Evolutionary conservation across 2,113 vertebrate genomes (phyloP).

Genomic region (Chrysochloris asiatica): DNA sequence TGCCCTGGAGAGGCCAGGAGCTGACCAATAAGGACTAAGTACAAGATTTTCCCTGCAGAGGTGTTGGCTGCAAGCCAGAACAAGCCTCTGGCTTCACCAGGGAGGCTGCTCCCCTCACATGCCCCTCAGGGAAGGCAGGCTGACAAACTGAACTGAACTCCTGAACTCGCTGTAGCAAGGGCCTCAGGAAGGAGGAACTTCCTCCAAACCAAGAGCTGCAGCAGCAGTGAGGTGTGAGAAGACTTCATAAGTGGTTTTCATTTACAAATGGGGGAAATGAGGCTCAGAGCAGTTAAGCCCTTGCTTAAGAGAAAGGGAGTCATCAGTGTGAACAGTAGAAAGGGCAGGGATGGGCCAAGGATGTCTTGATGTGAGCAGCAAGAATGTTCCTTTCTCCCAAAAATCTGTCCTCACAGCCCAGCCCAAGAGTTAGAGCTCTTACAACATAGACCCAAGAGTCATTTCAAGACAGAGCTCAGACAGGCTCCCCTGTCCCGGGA

Average conservation of each 20-base stretch:
- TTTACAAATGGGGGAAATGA: not conserved
- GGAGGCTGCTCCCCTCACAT: not conserved
- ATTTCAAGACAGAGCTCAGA: not conserved
- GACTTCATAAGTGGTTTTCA: not conserved
- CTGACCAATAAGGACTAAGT: not conserved
- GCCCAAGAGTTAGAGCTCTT: not conserved
- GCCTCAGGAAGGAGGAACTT: not conserved
- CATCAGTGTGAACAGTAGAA: not conserved
- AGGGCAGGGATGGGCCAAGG: accelerated
- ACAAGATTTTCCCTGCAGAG: no score
- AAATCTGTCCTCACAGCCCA: not conserved
- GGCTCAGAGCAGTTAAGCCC: not conserved
- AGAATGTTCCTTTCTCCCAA: not conserved
- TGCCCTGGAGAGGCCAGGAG: no score
- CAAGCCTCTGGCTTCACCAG: not conserved
- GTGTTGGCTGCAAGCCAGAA: not conserved
- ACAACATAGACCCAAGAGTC: accelerated
- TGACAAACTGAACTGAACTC: not conserved
- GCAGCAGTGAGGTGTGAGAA: not conserved
- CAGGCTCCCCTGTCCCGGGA: not conserved
- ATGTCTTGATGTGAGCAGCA: accelerated
- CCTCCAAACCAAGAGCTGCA: not conserved
- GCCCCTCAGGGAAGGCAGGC: not conserved
- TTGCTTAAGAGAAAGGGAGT: not conserved
- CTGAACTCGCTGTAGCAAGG: not conserved